phyloP scores from a whole-genome alignment of 2,113 vertebrate species.

The Chrysemys picta region DNA sequence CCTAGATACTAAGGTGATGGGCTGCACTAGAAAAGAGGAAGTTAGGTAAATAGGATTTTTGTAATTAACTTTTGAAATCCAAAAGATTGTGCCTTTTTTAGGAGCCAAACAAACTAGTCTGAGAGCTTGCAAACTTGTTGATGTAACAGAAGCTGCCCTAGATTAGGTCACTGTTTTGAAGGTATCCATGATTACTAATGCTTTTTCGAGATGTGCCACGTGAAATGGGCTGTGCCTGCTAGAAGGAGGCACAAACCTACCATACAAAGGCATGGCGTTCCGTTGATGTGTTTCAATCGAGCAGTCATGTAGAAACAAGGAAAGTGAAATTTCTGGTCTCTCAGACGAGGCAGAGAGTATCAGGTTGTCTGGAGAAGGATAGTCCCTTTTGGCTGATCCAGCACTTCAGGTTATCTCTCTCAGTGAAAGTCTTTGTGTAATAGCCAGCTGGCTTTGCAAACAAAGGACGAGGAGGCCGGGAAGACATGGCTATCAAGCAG shows the following conservation, averaged over 20 bases:
- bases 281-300: conserved; percentile 1
- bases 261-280: background rate
- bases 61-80: background rate
- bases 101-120: background rate
- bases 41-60: background rate
- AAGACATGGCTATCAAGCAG: background rate
- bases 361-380: background rate
- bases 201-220: background rate
- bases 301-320: conserved; percentile 39
- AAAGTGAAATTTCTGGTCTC: accelerated
- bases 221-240: accelerated
- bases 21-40: background rate
- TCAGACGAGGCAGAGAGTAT: background rate
- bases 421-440: background rate
- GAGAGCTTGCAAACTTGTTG: background rate
- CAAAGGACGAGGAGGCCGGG: background rate
- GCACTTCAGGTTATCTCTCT: background rate
- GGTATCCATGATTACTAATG: background rate
- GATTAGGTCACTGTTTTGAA: background rate
- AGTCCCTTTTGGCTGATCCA: background rate
- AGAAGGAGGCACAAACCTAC: background rate
- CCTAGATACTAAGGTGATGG: background rate
- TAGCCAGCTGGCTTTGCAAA: background rate
- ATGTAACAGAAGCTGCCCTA: background rate
- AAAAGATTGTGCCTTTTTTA: background rate